Evolutionary conservation across 2,888 invertebrate species (phyloP), one percentile per base, ranked within the genome.

Genomic region (Leptogaster cylindrica): DNA sequence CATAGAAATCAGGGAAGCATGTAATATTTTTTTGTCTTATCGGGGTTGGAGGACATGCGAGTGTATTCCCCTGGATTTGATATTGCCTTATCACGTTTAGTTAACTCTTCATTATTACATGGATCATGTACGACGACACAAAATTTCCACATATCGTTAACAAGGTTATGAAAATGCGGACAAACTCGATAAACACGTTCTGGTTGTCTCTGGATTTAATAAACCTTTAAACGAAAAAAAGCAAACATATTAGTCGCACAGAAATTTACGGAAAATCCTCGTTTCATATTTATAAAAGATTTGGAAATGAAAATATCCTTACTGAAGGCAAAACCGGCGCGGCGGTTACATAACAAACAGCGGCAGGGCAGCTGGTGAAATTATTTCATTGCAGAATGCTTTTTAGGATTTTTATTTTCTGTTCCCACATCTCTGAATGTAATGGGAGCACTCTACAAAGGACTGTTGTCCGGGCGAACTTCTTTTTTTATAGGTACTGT

Each of bases 311-410:
- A 55, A 39, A 33, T 27, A 33, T 52, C 33, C 20, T 20, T 28
- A 20, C 27, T 6, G 23, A 2, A 10, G 20, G 14, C 3, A 8
- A 36, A 14, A 55, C 33, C 33, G 36, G n/a, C 12, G 14, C 10
- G 18, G 23, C 18, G 33, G n/a, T 55, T 55, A 36, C 55, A 36
- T 55, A 55, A 55, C 55, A 23, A 39, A 55, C 39, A 33, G 14
- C 52, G 20, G 20, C 18, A 5, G 55, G 14, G 20, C 36, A 55
- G 33, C 55, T 23, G 2, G 36, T 14, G 31, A 52, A 55, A 36
- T 55, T 55, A 55, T 36, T 55, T 55, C 55, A 55, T 55, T 55
- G 36, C 55, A 55, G 33, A 55, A 55, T 23, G 31, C 23, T 36
- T 36, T 55, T 39, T 36, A 20, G 16, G 55, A 36, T 14, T n/a